A percentile compares a stretch with the other conserved stretches of the same genome.
phyloP scores from a whole-genome alignment of 2,113 vertebrate species.

The Pseudorhombus dupliciocellatus region DNA sequence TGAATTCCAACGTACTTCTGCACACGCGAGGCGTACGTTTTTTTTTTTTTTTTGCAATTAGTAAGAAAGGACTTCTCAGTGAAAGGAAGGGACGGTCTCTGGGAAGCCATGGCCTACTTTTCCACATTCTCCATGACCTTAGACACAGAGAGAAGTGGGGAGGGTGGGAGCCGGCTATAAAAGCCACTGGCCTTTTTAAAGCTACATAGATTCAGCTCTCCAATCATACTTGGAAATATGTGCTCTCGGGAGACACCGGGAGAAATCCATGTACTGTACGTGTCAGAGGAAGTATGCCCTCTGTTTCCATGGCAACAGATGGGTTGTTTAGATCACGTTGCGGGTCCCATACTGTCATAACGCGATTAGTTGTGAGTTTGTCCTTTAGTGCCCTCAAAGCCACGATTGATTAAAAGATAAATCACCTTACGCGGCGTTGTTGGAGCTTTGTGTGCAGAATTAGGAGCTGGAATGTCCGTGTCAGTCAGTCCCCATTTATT shows the following conservation, averaged over 20 bases:
- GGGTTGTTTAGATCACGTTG: conserved; percentile 33
- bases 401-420: background rate
- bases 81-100: background rate
- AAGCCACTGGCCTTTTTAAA: conserved; percentile 32
- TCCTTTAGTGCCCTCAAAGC: conserved; percentile 14
- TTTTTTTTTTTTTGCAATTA: conserved; percentile 1
- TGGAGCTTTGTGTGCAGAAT: background rate
- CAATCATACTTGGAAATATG: conserved; percentile 34
- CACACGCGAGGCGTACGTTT: conserved; percentile 7
- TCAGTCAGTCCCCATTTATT: conserved; percentile 48
- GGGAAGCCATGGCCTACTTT: conserved; percentile 44
- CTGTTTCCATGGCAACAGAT: conserved; percentile 54
- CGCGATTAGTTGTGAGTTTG: conserved; percentile 18
- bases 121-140: conserved; percentile 58
- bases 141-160: conserved; percentile 12
- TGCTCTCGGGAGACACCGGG: background rate
- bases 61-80: background rate
- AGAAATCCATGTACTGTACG: conserved; percentile 31
- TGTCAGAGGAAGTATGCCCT: conserved; percentile 13
- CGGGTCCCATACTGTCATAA: conserved; percentile 27
- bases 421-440: background rate
- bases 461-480: conserved; percentile 9
- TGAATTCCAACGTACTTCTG: conserved; percentile 38
- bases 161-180: conserved; percentile 19
- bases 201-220: conserved; percentile 23